phyloP scores from a whole-genome alignment of 2,797 vertebrate species.

The Gymnoscopelus braueri region DNA sequence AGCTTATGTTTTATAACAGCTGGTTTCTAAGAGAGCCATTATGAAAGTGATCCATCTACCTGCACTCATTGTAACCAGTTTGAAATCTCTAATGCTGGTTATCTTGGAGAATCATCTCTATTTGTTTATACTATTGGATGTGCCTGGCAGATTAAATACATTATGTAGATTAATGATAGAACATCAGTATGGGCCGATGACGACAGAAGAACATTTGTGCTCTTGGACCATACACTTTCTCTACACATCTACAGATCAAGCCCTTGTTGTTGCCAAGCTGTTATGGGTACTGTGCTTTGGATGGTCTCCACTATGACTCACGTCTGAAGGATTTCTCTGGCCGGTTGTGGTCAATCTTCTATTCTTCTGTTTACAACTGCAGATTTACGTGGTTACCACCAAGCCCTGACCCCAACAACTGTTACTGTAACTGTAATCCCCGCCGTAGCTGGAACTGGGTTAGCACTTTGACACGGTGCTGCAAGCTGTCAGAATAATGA shows the following conservation, averaged over 20 bases:
- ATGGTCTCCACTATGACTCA: conserved; percentile 64
- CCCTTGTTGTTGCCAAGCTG: conserved; percentile 37
- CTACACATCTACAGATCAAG: conserved; percentile 15
- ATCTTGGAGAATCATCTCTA: not conserved
- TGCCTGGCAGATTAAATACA: conserved; percentile 2
- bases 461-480: conserved; percentile 33
- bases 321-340: conserved; percentile 58
- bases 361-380: conserved; percentile 55
- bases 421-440: conserved; percentile 63
- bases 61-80: not conserved
- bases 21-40: not conserved
- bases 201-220: conserved; percentile 7
- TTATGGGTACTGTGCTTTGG: conserved; percentile 56
- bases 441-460: conserved; percentile 33
- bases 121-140: no score
- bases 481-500: conserved; percentile 45
- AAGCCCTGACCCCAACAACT: conserved; percentile 53
- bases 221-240: not conserved
- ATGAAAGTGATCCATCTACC: not conserved
- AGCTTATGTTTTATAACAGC: conserved; percentile 11
- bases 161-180: not conserved
- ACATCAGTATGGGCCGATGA: conserved; percentile 2
- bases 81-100: not conserved
- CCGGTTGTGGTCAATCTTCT: conserved; percentile 63
- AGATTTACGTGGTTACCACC: conserved; percentile 40